These are phyloP conservation scores for Isaurus tuberculatus DNA, from an alignment of 92 coral and sea anemone species.

Conservation along the genomic window DNA sequence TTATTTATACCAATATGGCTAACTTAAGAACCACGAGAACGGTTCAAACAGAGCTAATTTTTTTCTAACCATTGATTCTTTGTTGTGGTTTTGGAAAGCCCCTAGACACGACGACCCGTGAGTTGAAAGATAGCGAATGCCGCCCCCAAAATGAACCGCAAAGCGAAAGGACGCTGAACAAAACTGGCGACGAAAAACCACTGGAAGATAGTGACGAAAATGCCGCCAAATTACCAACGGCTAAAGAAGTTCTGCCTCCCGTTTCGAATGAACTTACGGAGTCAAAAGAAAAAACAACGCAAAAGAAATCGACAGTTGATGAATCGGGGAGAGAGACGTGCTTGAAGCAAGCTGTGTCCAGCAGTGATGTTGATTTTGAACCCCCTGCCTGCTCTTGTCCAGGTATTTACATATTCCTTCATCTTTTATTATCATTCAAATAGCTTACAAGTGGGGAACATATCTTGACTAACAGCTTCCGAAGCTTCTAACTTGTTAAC, in stretches of 20 bases:
- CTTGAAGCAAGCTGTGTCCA: constrained; percentile 69
- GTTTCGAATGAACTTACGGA: constrained; percentile 14
- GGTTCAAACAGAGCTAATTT: constrained; percentile 42
- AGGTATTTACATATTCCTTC: constrained; percentile 81
- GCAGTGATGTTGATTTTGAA: constrained; percentile 78
- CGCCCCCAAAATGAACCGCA: constrained; percentile 54
- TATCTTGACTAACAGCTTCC: constrained; percentile 19
- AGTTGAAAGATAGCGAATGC: constrained; percentile 35
- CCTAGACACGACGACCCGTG: constrained; percentile 49
- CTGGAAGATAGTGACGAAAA: constrained; percentile 12
- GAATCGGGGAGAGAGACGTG: constrained; percentile 37
- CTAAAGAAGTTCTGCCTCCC: constrained; percentile 15
- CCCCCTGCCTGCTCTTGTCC: constrained; percentile 88
- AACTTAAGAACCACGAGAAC: constrained; percentile 39
- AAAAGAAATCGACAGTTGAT: constrained; percentile 30
- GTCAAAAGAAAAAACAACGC: constrained; percentile 22
- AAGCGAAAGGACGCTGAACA: constrained; percentile 35
- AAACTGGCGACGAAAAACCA: constrained; percentile 24
- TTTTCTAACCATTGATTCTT: constrained; percentile 49
- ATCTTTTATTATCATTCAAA: constrained; percentile 72
- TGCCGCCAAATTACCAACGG: not conserved
- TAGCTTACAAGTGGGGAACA: constrained; percentile 33
- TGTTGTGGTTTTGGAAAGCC: constrained; percentile 53
- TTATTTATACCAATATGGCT: constrained; percentile 38
- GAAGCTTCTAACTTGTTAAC: constrained; percentile 6